Evolutionary conservation across 2,888 invertebrate genomes (phyloP), one percentile per base, ranked within the genome.

Genomic region (Cloeon dipterum): DNA sequence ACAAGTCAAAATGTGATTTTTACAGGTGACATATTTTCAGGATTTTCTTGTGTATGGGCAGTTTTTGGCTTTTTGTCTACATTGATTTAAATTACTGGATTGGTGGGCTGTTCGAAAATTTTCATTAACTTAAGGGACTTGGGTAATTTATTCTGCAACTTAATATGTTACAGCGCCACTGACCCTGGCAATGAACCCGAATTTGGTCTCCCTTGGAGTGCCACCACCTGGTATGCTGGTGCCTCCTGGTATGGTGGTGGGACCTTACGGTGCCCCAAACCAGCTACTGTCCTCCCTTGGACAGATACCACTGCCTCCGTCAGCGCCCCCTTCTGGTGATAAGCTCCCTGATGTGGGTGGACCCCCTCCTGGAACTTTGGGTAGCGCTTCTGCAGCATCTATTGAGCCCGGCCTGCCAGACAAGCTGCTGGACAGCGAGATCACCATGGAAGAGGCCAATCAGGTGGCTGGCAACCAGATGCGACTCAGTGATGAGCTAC

Each of bases 221-320:
- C 67, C 67, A 2, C 68, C 68, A 3, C 67, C 66, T n/a, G 63
- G 62, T 41, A 54, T 63, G 49, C 44, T 56, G 16, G 54, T 54
- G 3, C 54, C 55, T 14, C 38, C 46, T 44, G 44, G 53, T 14
- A 23, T 23, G 23, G 23, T 23, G 23, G 11, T 8, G n/a, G n/a
- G n/a, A n/a, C n/a, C n/a, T n/a, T n/a, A n/a, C n/a, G n/a, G n/a
- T n/a, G n/a, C n/a, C 11, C 11, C 23, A 7, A 11, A 11, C 8
- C 23, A 7, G 7, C 11, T 23, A 8, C 23, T 23, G 8, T 11
- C 7, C 8, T 23, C 23, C 7, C 41, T 57, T 26, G 51, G 55
- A 3, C 57, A 57, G 40, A 57, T 57, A 40, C 57, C 57, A 16
- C 45, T 57, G 39, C 57, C 57, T 5, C 52, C 54, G 13, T 55